Conservation (phyloP, 2,797 vertebrate species). For the Thalassophryne amazonica region DNA sequence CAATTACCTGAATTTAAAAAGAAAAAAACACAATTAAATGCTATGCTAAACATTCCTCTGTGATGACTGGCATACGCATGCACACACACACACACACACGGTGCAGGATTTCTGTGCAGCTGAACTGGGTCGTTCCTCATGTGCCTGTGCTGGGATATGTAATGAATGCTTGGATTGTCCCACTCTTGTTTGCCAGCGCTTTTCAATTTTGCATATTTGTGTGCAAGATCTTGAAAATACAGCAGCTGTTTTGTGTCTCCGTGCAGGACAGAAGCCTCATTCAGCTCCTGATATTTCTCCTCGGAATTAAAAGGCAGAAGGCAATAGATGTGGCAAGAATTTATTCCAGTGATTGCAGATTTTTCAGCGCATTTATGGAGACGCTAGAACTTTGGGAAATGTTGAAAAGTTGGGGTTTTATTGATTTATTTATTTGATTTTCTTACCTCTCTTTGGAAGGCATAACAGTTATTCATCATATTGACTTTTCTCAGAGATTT, state of each 20-base stretch:
- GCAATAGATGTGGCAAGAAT: too few relatives aligned
- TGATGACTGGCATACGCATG: slow-evolving; percentile 7
- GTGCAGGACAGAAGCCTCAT: neutral
- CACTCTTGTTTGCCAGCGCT: slow-evolving; percentile 30
- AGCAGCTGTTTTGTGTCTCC: neutral
- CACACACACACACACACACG: neutral
- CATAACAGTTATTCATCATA: too few relatives aligned
- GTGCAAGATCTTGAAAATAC: slow-evolving; percentile 1
- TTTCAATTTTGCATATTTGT: slow-evolving; percentile 28
- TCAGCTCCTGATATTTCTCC: neutral
- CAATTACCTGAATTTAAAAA: too few relatives aligned
- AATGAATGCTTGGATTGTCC: slow-evolving; percentile 28
- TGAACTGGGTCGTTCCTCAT: slow-evolving; percentile 44
- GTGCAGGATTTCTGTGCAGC: slow-evolving; percentile 51
- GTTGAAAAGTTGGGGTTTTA: too few relatives aligned
- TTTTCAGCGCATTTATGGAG: too few relatives aligned
- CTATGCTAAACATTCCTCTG: slow-evolving; percentile 34
- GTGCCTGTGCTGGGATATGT: slow-evolving; percentile 25
- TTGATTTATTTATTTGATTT: too few relatives aligned
- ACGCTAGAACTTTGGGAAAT: too few relatives aligned
- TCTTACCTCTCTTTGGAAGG: too few relatives aligned
- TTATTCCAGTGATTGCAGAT: too few relatives aligned
- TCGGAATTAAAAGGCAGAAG: neutral
- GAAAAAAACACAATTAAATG: too few relatives aligned
- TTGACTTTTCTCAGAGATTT: too few relatives aligned